Evolutionary conservation across 2,797 vertebrate genomes (phyloP).

Genomic region (Darevskia nairensis): DNA sequence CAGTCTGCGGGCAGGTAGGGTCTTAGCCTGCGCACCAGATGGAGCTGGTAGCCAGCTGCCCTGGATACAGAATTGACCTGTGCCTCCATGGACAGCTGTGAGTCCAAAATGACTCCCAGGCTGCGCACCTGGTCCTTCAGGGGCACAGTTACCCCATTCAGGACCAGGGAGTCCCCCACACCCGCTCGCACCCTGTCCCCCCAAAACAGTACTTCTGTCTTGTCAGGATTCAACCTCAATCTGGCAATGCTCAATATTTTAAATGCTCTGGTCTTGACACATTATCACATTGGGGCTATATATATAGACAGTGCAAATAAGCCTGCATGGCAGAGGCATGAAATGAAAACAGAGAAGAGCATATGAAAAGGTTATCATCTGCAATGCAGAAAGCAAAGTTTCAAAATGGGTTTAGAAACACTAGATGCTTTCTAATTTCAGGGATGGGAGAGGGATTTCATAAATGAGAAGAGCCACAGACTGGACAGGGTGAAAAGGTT

Average conservation of each 20-base stretch:
- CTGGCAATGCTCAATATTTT: background rate
- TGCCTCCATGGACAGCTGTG: too few species aligned
- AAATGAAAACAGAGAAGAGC: conserved; percentile 52
- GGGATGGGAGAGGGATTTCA: conserved; percentile 21
- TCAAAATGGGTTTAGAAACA: background rate
- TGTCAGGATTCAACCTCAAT: too few species aligned
- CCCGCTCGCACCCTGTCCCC: too few species aligned
- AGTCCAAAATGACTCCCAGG: too few species aligned
- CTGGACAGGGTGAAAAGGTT: conserved; percentile 54
- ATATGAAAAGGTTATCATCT: conserved; percentile 51
- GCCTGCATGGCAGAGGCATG: background rate
- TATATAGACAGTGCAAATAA: background rate
- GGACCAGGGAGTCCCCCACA: too few species aligned
- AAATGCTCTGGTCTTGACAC: background rate
- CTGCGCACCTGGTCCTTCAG: too few species aligned
- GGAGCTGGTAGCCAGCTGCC: too few species aligned
- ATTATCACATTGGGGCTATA: background rate
- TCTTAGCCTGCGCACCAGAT: too few species aligned
- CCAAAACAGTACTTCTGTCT: too few species aligned
- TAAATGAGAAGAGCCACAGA: conserved; percentile 47
- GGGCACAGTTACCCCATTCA: too few species aligned
- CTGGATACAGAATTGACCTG: too few species aligned
- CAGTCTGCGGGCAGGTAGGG: too few species aligned
- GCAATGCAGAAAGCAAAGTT: conserved; percentile 23
- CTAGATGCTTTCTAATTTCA: conserved; percentile 11